phyloP scores from a whole-genome alignment of 2,888 invertebrate species.

The Gisinianus flammeolus region DNA sequence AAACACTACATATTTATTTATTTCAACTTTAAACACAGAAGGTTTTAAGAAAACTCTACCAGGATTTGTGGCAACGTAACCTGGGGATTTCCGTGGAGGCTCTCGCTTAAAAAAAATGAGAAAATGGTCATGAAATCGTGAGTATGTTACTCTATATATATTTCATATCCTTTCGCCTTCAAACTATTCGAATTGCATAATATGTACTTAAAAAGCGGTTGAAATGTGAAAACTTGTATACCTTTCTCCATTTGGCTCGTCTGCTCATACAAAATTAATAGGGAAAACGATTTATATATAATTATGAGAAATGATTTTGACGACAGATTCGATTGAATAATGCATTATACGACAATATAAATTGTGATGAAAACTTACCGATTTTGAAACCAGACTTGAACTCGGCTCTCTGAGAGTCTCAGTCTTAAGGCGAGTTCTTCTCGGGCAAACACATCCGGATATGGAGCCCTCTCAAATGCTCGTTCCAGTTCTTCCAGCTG shows the following conservation, averaged over 20 bases:
- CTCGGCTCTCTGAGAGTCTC: constrained; percentile 78
- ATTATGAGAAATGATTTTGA: neutral
- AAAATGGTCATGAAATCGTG: neutral
- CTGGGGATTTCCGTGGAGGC: constrained; percentile 81
- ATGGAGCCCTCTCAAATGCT: constrained; percentile 92
- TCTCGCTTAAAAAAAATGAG: constrained; percentile 69
- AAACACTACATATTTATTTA: neutral
- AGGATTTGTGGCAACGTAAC: constrained; percentile 58
- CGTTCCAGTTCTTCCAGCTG: constrained; percentile 91
- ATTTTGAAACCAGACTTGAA: constrained; percentile 60
- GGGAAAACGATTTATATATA: no score
- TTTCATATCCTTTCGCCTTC: neutral
- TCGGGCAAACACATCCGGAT: constrained; percentile 93
- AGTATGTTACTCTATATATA: neutral
- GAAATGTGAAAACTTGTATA: no score
- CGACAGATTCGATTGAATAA: neutral
- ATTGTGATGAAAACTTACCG: neutral
- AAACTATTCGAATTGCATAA: neutral
- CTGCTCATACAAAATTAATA: no score
- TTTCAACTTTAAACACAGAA: neutral
- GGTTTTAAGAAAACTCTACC: constrained; percentile 39
- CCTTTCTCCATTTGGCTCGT: constrained; percentile 8
- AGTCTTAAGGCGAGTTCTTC: constrained; percentile 91
- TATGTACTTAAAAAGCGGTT: no score
- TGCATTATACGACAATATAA: neutral